Evolutionary conservation across 2,113 vertebrate species (phyloP).

Genomic region (Pomatostomus ruficeps): DNA sequence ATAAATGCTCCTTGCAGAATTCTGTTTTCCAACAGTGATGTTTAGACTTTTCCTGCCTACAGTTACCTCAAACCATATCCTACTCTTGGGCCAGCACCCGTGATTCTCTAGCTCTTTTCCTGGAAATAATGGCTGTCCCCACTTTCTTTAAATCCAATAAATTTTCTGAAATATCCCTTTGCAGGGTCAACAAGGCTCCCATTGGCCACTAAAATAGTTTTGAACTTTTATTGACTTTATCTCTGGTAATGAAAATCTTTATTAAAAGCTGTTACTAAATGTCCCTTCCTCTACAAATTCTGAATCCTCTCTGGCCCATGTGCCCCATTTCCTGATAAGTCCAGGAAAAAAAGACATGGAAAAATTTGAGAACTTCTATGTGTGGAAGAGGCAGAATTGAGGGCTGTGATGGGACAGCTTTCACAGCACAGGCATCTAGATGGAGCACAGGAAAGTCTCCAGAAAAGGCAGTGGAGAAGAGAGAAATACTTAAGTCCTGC

Average conservation of each 20-base stretch:
- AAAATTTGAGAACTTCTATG: background rate
- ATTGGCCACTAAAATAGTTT: constrained; percentile 6
- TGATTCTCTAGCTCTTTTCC: background rate
- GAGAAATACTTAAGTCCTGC: background rate
- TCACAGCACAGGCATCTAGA: background rate
- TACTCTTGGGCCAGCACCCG: background rate
- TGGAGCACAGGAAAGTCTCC: background rate
- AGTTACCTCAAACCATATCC: background rate
- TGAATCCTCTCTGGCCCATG: background rate
- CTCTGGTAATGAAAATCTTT: background rate
- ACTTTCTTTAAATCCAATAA: constrained; percentile 15
- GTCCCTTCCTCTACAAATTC: background rate
- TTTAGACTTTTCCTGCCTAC: background rate
- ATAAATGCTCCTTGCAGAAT: constrained; percentile 10
- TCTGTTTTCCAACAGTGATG: background rate
- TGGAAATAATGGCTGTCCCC: background rate
- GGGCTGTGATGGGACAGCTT: background rate
- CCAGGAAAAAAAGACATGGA: background rate
- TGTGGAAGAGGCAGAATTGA: background rate
- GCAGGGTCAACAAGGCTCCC: constrained; percentile 2
- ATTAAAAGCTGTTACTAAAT: background rate
- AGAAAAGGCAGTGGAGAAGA: background rate
- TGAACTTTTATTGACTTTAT: background rate
- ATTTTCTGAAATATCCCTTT: constrained; percentile 43
- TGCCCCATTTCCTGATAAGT: background rate